Evolutionary conservation across 2,797 vertebrate genomes (phyloP).

Genomic region (Danio aesculapii): DNA sequence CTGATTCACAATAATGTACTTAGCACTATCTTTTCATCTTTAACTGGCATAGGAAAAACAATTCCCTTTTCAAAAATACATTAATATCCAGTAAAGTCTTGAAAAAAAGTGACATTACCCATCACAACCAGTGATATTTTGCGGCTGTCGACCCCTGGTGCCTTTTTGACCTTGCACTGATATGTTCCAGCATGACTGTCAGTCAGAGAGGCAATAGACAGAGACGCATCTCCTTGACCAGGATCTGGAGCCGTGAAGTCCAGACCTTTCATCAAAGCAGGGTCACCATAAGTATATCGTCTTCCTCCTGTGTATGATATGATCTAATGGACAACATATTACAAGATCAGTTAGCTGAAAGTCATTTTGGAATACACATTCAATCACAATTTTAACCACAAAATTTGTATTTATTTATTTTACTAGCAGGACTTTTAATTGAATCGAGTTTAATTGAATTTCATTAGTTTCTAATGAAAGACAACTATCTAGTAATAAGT

Average conservation of each 20-base stretch:
- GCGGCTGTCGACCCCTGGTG: conserved; percentile 83
- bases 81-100: background rate
- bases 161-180: conserved; percentile 91
- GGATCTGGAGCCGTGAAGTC: conserved; percentile 84
- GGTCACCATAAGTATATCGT: conserved; percentile 74
- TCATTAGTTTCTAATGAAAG: no score
- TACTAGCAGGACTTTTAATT: no score
- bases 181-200: conserved; percentile 84
- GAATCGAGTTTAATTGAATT: no score
- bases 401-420: no score
- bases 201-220: conserved; percentile 80
- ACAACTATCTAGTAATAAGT: no score
- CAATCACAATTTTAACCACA: no score
- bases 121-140: conserved; percentile 85
- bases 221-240: conserved; percentile 85
- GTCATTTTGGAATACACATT: background rate
- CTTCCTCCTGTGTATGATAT: conserved; percentile 84
- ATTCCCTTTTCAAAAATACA: no score
- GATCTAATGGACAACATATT: conserved; percentile 75
- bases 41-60: no score
- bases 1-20: no score
- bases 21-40: no score
- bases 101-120: conserved; percentile 75
- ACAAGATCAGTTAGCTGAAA: conserved; percentile 5
- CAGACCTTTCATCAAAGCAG: conserved; percentile 74